Evolutionary conservation across 2,113 vertebrate species (phyloP), one percentile per base, ranked within the genome.

Genomic region (Vimba vimba): DNA sequence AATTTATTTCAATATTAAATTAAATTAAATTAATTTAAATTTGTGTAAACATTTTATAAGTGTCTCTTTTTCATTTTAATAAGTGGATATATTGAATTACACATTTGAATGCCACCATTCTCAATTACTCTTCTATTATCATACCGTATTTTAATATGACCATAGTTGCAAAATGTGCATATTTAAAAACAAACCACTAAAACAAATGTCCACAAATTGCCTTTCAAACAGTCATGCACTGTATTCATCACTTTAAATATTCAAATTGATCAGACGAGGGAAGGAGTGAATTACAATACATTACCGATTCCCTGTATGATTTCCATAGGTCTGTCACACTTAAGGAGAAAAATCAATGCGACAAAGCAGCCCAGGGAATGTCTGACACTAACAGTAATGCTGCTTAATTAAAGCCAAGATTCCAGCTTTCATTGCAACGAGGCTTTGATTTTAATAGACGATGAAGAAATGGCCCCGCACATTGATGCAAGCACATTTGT

Each of bases 331-430:
- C 90, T 93, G 91, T 92, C 89, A 91, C 87, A 91, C 89, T 88
- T 89, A 84, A 86, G 74, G 90, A 91, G 87, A 86, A 86, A 88
- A 91, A 91, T 85, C 90, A 87, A 87, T 71, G 87, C 90, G 87
- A 89, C 89, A 85, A 90, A 85, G 86, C 64, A 30, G 87, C 86
- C 47, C 85, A 60, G 69, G 86, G 36, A 88, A 71, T 85, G 88
- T 91, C 93, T 95, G 94, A 95, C 94, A 93, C 94, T 95, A 94
- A 95, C 94, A 94, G 93, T 95, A 94, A 95, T 94, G 93, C 93
- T 91, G 93, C 91, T 93, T 95, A 95, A 95, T 95, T 94, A 94
- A 95, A 94, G 91, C 85, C 82, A 23, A 76, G 91, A 92, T 93
- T 92, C 90, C 87, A 55, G 87, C 91, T 88, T 78, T 88, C 83